Evolutionary conservation across 2,888 invertebrate genomes (phyloP), one percentile per base, ranked within the genome.

Genomic region (Hirudinaria manillensis): DNA sequence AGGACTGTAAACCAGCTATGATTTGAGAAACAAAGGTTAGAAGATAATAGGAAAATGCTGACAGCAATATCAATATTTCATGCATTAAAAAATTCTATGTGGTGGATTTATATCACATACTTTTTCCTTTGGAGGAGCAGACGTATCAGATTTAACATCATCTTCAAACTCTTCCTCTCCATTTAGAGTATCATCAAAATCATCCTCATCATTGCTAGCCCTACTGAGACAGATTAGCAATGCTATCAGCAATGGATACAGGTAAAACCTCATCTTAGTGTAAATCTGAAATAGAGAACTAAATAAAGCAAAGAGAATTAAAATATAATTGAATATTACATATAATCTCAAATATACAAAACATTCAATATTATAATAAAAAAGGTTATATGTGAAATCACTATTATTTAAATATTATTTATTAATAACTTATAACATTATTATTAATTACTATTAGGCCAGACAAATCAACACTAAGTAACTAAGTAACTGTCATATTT

Each of bases 1-100:
- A 65, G 76, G 76, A 27, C 13, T 27, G 55, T 73, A 77, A 2
- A 66, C 38, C 19, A 75, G 75, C 77, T 77, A 29, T 73, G 65
- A 73, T 27, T 73, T 65, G 24, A 65, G 13, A 68, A 34, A 13
- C n/a, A 61, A 7, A 7, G 61, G 1, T 6, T 10, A 61, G 13
- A 61, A 27, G 3, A 7, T 27, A 61, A 19, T 29, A 24, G 13
- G 13, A 24, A 7, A 61, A 6, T 27, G 21, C 13, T 29, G 21
- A 61, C 3, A 29, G 29, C 27, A 61, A 3, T 61, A 19, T 29
- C 13, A 27, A 27, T 61, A 24, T 27, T 6, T 61, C 7, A 61
- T 27, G 29, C 61, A 61, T 61, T 1, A 16, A 68, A 34, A 34
- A 68, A 1, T 21, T 61, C 61, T 16, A 61, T 19, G 21, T 19